Evolutionary conservation across 2,888 invertebrate genomes (phyloP).

Genomic region (Lobophora halterata): DNA sequence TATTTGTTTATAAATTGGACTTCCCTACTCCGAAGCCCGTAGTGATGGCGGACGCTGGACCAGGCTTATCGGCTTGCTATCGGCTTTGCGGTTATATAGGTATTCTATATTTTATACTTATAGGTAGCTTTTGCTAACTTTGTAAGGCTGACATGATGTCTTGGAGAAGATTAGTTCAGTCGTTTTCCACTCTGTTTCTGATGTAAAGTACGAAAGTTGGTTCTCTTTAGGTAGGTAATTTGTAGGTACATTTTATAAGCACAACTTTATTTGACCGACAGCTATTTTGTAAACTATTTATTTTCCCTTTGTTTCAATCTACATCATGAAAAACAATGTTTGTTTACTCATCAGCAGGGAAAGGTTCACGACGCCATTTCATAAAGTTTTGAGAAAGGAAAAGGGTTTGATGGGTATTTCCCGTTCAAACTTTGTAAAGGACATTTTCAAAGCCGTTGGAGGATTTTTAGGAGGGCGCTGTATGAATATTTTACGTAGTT

Average conservation of each 20-base stretch:
- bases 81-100: conserved; percentile 34
- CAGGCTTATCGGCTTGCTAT: conserved; percentile 43
- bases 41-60: conserved; percentile 28
- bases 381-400: conserved; percentile 23
- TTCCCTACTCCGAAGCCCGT: conserved; percentile 13
- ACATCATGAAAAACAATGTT: conserved; percentile 36
- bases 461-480: conserved; percentile 11
- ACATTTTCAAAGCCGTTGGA: conserved; percentile 24
- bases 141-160: conserved; percentile 3
- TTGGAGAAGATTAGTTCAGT: conserved; percentile 6
- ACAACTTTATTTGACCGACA: conserved; percentile 8
- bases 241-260: not conserved
- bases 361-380: conserved; percentile 22
- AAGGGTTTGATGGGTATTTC: conserved; percentile 26
- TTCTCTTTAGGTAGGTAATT: not conserved
- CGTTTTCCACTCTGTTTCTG: no score
- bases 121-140: conserved; percentile 18
- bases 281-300: conserved; percentile 19
- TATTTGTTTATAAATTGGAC: not conserved
- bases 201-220: not conserved
- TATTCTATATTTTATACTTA: conserved; percentile 6
- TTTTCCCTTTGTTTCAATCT: conserved; percentile 30
- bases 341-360: conserved; percentile 27
- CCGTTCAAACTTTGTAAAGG: conserved; percentile 26
- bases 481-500: not conserved